Percentiles rank a stretch among this genome's conserved stretches.
Evolutionary conservation across 2,888 invertebrate species (phyloP).

Genomic region (Drosophila pseudotalamancana): DNA sequence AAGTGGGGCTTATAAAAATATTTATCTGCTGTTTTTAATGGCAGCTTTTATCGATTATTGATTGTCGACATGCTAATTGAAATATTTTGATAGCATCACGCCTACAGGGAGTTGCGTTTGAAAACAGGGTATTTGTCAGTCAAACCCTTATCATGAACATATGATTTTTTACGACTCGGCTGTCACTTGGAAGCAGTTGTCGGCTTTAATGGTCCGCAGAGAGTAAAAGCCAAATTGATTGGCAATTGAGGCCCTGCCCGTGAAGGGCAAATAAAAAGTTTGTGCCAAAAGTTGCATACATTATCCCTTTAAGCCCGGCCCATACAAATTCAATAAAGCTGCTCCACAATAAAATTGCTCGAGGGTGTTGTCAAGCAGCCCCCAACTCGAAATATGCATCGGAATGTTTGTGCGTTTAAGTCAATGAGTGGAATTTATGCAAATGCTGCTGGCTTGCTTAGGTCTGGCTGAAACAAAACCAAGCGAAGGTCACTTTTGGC

Average conservation of each 20-base stretch:
- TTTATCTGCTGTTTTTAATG: no score
- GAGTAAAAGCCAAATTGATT: slow-evolving; percentile 69
- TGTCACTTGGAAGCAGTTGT: slow-evolving; percentile 60
- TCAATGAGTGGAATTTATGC: slow-evolving; percentile 73
- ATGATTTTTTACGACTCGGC: slow-evolving; percentile 42
- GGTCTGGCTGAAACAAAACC: slow-evolving; percentile 11
- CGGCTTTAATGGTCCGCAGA: slow-evolving; percentile 32
- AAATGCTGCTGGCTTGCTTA: slow-evolving; percentile 41
- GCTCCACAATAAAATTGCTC: slow-evolving; percentile 31
- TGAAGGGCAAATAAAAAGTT: slow-evolving; percentile 24
- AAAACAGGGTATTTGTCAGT: not conserved
- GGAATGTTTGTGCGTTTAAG: slow-evolving; percentile 66
- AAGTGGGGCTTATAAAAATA: no score
- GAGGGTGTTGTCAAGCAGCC: slow-evolving; percentile 2
- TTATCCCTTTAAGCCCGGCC: slow-evolving; percentile 60
- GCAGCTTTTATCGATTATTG: no score
- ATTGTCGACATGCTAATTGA: no score
- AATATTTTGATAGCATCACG: no score
- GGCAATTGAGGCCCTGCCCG: slow-evolving; percentile 60
- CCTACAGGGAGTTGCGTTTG: no score
- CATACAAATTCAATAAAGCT: slow-evolving; percentile 57
- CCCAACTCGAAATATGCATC: slow-evolving; percentile 47
- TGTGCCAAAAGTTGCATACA: slow-evolving; percentile 54
- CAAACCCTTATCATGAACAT: not conserved
- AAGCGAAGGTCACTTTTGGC: slow-evolving; percentile 15